Percentiles rank a stretch among this genome's conserved stretches.
Conservation (phyloP, 2,113 vertebrate species). For the Mirounga angustirostris region DNA sequence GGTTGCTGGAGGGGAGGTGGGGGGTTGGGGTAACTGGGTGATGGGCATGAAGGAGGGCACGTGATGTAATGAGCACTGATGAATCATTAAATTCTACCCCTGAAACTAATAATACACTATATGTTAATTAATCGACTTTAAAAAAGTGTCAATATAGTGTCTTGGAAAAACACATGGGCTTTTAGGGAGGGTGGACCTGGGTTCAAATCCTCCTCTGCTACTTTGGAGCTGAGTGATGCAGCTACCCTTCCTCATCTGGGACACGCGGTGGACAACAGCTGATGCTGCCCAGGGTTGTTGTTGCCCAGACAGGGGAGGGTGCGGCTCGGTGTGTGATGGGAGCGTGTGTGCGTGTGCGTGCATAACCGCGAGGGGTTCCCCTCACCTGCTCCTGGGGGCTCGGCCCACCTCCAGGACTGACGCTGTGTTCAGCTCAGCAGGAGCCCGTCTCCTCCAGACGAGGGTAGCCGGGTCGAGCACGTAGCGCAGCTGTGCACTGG, state of each 20-base stretch:
- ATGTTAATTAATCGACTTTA: not conserved
- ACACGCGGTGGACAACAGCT: accelerated
- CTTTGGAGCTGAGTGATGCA: not conserved
- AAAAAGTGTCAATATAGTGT: not conserved
- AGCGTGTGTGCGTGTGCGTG: accelerated
- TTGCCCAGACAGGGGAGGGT: accelerated
- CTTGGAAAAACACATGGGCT: not conserved
- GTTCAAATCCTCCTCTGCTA: not conserved
- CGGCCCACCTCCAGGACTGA: not conserved
- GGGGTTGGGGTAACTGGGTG: too few species aligned
- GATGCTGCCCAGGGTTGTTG: not conserved
- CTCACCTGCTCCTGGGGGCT: too few species aligned
- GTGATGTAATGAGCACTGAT: not conserved
- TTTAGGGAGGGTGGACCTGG: not conserved
- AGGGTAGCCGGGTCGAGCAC: accelerated
- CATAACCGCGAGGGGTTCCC: accelerated
- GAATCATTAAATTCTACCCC: not conserved
- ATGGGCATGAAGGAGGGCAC: not conserved
- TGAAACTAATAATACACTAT: not conserved
- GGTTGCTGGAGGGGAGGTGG: not conserved
- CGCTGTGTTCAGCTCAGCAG: too few species aligned
- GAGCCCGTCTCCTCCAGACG: accelerated
- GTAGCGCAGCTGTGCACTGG: not conserved
- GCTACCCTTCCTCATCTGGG: not conserved
- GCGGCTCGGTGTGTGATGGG: accelerated